Percentiles rank a stretch among this genome's conserved stretches.
These are phyloP conservation scores for Microctonus brassicae DNA, from an alignment of 2,888 invertebrate genomes.

Conservation along the genomic window DNA sequence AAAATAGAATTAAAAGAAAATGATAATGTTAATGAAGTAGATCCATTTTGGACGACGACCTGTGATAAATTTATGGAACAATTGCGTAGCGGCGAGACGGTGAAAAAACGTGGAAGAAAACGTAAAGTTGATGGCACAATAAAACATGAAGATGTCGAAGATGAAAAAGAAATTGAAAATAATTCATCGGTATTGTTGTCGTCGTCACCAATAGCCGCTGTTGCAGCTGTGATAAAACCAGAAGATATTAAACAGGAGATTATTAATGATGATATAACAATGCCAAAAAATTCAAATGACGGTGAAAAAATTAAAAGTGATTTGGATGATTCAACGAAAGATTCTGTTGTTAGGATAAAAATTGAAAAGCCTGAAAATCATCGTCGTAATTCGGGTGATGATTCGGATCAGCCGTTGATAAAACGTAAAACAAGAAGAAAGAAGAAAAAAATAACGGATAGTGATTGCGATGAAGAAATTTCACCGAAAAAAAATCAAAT, in stretches of 20 bases:
- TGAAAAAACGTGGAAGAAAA: constrained; percentile 73
- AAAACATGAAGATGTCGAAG: constrained; percentile 41
- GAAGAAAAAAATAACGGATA: constrained; percentile 54
- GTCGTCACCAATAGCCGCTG: not conserved
- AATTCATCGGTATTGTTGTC: not conserved
- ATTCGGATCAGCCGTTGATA: constrained; percentile 63
- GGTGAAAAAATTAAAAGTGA: constrained; percentile 45
- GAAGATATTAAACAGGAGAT: constrained; percentile 51
- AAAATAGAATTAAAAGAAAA: constrained; percentile 66
- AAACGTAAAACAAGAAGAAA: constrained; percentile 53
- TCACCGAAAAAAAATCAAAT: constrained; percentile 59
- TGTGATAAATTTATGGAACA: constrained; percentile 87
- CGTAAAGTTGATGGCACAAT: constrained; percentile 69
- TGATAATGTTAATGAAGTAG: constrained; percentile 62
- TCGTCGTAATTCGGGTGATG: constrained; percentile 54
- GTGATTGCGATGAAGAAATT: constrained; percentile 56
- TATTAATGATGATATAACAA: constrained; percentile 15
- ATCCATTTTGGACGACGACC: constrained; percentile 77
- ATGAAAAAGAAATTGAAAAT: constrained; percentile 41
- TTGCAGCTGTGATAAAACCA: constrained; percentile 38
- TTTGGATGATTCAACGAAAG: constrained; percentile 47
- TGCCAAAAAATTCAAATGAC: not conserved
- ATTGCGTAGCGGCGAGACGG: constrained; percentile 73
- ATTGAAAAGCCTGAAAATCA: constrained; percentile 40
- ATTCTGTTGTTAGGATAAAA: constrained; percentile 36